These are phyloP conservation scores for Carabus problematicus DNA, from an alignment of 2,888 invertebrate species.

Conservation along the genomic window DNA sequence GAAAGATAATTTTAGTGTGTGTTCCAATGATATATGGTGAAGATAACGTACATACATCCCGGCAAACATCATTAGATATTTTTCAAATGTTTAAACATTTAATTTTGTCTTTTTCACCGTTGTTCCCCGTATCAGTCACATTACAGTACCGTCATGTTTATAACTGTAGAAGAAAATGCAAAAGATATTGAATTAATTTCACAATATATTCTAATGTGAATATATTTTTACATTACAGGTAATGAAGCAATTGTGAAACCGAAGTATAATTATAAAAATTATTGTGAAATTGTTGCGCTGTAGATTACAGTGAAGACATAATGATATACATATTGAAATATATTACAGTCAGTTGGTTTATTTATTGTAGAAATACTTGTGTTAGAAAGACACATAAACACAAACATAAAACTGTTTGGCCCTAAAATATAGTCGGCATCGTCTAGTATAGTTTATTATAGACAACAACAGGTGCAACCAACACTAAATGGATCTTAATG, in stretches of 20 bases:
- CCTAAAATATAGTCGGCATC: slow-evolving; percentile 34
- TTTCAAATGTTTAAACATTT: slow-evolving; percentile 17
- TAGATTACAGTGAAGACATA: too few species aligned
- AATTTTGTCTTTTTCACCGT: slow-evolving; percentile 15
- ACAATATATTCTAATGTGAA: not conserved
- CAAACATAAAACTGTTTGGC: slow-evolving; percentile 32
- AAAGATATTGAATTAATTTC: slow-evolving; percentile 8
- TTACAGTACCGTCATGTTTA: not conserved
- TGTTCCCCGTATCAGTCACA: slow-evolving; percentile 9
- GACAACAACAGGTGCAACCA: slow-evolving; percentile 39
- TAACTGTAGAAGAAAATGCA: slow-evolving; percentile 9
- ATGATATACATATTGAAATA: too few species aligned
- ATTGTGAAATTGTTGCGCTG: too few species aligned
- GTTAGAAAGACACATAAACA: slow-evolving; percentile 5
- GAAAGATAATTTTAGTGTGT: slow-evolving; percentile 35
- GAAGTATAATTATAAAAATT: too few species aligned
- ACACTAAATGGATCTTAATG: slow-evolving; percentile 40
- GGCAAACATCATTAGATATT: slow-evolving; percentile 32
- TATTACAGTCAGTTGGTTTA: too few species aligned
- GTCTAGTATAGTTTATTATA: slow-evolving; percentile 39
- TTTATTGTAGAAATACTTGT: too few species aligned
- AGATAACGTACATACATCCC: slow-evolving; percentile 26
- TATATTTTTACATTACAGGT: slow-evolving; percentile 15
- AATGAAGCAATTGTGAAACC: not conserved
- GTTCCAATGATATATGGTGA: slow-evolving; percentile 30